phyloP scores from a whole-genome alignment of 2,888 invertebrate species.

The Epicampocera succincta region DNA sequence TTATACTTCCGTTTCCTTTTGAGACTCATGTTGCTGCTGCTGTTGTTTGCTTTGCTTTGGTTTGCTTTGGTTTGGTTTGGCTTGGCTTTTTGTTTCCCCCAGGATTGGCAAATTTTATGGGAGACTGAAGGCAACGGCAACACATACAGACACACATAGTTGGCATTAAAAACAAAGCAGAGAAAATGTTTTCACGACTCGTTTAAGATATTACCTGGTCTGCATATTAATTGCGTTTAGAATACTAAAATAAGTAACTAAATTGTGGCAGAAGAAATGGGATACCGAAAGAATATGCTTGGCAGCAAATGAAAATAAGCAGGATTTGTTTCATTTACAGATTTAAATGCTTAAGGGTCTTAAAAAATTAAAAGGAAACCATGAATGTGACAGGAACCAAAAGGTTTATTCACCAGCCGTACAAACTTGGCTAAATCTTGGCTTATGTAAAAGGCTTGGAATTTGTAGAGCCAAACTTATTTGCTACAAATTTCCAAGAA shows the following conservation, averaged over 20 bases:
- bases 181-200: conserved; percentile 80
- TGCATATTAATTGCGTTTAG: conserved; percentile 64
- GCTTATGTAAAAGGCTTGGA: background rate
- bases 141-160: conserved; percentile 7
- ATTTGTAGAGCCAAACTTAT: conserved; percentile 14
- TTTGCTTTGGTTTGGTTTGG: conserved; percentile 45
- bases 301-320: conserved; percentile 60
- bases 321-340: conserved; percentile 60
- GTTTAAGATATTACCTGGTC: conserved; percentile 74
- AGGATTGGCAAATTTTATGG: conserved; percentile 62
- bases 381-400: conserved; percentile 2
- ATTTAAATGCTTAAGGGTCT: conserved; percentile 43
- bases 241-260: conserved; percentile 33
- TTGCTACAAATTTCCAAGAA: too few species aligned
- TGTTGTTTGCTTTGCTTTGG: conserved; percentile 39
- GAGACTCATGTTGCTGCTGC: conserved; percentile 46
- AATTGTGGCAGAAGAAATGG: background rate
- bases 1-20: conserved; percentile 63
- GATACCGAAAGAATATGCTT: conserved; percentile 35
- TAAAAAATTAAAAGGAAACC: conserved; percentile 19
- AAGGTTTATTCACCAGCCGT: conserved; percentile 13
- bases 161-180: background rate
- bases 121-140: conserved; percentile 16
- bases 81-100: conserved; percentile 46
- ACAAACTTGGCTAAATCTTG: background rate